phyloP scores from a whole-genome alignment of 2,888 invertebrate species.

The Hirtodrosophila alboralis region DNA sequence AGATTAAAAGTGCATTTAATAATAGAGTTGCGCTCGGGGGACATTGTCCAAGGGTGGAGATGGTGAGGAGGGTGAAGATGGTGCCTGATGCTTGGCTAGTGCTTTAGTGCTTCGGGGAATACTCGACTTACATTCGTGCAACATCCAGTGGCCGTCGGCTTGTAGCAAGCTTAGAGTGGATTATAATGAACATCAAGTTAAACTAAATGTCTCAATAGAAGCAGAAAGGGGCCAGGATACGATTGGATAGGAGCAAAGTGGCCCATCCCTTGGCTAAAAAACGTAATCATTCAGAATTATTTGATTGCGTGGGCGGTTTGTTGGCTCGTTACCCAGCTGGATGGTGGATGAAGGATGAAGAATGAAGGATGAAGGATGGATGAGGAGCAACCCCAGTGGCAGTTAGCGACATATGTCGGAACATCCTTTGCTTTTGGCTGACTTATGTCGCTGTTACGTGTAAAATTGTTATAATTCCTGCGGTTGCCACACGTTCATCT shows the following conservation, averaged over 20 bases:
- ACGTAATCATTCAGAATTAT: constrained; percentile 82
- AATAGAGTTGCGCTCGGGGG: constrained; percentile 59
- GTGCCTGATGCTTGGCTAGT: constrained; percentile 11
- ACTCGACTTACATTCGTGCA: constrained; percentile 52
- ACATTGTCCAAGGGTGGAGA: constrained; percentile 28
- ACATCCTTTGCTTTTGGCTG: constrained; percentile 72
- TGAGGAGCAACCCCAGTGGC: constrained; percentile 44
- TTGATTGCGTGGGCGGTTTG: constrained; percentile 82
- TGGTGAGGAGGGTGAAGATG: constrained; percentile 23
- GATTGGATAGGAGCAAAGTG: constrained; percentile 26
- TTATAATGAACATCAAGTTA: constrained; percentile 80
- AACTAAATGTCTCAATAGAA: constrained; percentile 76
- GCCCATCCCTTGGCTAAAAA: constrained; percentile 48
- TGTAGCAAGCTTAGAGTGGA: constrained; percentile 62
- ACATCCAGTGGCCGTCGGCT: constrained; percentile 39
- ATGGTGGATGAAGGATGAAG: constrained; percentile 21
- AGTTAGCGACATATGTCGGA: constrained; percentile 78
- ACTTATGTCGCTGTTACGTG: constrained; percentile 83
- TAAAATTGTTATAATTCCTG: constrained; percentile 82
- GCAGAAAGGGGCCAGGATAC: constrained; percentile 20
- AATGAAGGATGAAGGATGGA: constrained; percentile 16
- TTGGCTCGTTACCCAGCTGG: constrained; percentile 37
- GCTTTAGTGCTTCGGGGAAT: constrained; percentile 70
- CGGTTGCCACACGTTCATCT: constrained; percentile 63
- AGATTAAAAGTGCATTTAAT: constrained; percentile 84